phyloP scores from a whole-genome alignment of 2,797 vertebrate genomes.

The Ctenosaura bakeri region DNA sequence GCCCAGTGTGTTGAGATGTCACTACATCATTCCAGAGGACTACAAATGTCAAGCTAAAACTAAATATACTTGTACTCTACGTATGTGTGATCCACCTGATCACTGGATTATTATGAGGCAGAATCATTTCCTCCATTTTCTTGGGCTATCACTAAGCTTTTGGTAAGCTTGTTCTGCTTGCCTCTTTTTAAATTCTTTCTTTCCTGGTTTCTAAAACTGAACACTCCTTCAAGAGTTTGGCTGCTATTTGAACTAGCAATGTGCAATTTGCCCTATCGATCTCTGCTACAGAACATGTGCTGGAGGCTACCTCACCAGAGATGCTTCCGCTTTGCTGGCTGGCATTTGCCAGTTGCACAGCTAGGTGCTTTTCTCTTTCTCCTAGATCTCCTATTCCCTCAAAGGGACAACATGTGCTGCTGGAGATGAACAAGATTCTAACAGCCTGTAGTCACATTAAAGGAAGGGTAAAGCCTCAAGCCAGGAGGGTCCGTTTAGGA shows the following conservation, averaged over 20 bases:
- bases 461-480: background rate
- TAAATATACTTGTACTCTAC: background rate
- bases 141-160: background rate
- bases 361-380: background rate
- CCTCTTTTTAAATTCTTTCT: constrained; percentile 20
- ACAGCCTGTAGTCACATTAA: constrained; percentile 1
- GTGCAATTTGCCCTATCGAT: background rate
- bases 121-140: constrained; percentile 2
- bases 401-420: background rate
- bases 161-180: background rate
- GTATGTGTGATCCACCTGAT: background rate
- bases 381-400: background rate
- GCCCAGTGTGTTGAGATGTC: background rate
- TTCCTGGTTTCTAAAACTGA: background rate
- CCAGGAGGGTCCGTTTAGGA: background rate
- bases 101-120: background rate
- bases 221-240: constrained; percentile 23
- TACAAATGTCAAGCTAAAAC: background rate
- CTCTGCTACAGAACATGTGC: background rate
- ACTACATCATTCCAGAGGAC: background rate
- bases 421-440: background rate
- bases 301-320: background rate
- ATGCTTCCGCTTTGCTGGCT: background rate
- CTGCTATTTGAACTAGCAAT: constrained; percentile 10
- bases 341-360: constrained; percentile 18